Evolutionary conservation across 2,113 vertebrate genomes (phyloP), one percentile per base, ranked within the genome.

Genomic region (Ammodytes dubius): DNA sequence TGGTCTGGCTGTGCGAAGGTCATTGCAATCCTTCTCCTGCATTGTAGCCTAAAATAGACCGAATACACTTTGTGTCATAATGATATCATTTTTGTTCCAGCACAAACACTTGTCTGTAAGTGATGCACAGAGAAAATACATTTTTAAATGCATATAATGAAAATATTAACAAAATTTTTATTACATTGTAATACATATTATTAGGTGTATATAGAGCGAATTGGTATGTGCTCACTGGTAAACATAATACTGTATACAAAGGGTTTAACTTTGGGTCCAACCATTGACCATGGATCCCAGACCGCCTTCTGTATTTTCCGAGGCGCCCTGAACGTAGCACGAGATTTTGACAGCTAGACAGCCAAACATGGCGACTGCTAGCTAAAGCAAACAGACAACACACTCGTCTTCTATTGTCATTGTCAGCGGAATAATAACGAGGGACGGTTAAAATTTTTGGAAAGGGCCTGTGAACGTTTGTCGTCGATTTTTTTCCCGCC

Each of bases 301-400:
- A 50, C 1, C 13, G 1, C 0, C 2, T 13, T 3, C 5, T 12
- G 12, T 40, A 4, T 58, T 89, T 74, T 76, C 74, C 85, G 79
- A 89, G 70, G 47, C 0, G 0, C 39, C 43, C 0, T 94, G 87
- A 92, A 94, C 0, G 89, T 17, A 81, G 2, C 92, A 61, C 49
- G 27, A 11, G 63, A 8, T 84, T 65, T 85, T 93, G 89, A 92
- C 91, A 91, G 88, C 86, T 77, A 8, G 66, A 39, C 69, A 77
- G 52, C 7, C 66, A 60, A 95, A 95, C 87, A 95, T 95, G 95
- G 95, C 94, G 91, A 84, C 82, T 63, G 79, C 50, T 71, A 50
- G 78, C 60, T 85, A 79, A 75, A 17, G 39, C 61, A 17, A 9
- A 47, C 52, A 19, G 19, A 6, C 63, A 35, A 19, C 39, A 61